Evolutionary conservation across 2,888 invertebrate species (phyloP), one percentile per base, ranked within the genome.

Genomic region (Mechanitis mazaeus): DNA sequence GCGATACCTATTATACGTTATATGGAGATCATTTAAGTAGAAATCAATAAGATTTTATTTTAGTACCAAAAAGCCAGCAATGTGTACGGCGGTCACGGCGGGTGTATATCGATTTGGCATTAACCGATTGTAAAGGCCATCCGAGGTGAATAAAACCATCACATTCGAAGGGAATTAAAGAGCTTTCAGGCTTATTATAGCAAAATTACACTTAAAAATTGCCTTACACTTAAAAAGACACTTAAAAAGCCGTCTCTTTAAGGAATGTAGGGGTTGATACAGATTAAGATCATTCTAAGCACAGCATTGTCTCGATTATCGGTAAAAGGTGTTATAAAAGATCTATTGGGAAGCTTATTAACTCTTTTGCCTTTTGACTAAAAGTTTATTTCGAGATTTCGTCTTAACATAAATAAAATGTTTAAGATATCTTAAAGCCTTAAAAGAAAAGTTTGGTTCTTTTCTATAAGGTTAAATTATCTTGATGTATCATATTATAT

Each of bases 161-260:
- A 75, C 78, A 77, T 81, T 83, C 77, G 81, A 81, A 77, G 77
- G 77, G 76, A 84, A 84, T 85, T 83, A 84, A 85, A 83, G 79
- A 74, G 80, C 82, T 84, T 83, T 85, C 81, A 83, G 83, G 80
- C 84, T 86, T 86, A 85, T 87, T 87, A 85, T 78, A 81, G 78
- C 75, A 70, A 74, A 73, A 53, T 71, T 73, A 72, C 71, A 55
- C 64, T 65, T 66, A 66, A 74, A 77, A 77, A 80, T 78, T 74
- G 55, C 67, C 64, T 71, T 20, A 20, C 20, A 20, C 20, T 20
- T 20, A 70, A 74, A 73, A 53, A 71, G 73, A 72, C 71, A 55
- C 64, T 65, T 66, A 66, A 74, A 77, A 77, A 80, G 55, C 67
- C 64, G 71, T 68, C 72, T 72, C 61, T 64, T 64, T 59, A 64